phyloP scores from a whole-genome alignment of 2,113 vertebrate genomes.

The Heterotilapia buettikoferi region DNA sequence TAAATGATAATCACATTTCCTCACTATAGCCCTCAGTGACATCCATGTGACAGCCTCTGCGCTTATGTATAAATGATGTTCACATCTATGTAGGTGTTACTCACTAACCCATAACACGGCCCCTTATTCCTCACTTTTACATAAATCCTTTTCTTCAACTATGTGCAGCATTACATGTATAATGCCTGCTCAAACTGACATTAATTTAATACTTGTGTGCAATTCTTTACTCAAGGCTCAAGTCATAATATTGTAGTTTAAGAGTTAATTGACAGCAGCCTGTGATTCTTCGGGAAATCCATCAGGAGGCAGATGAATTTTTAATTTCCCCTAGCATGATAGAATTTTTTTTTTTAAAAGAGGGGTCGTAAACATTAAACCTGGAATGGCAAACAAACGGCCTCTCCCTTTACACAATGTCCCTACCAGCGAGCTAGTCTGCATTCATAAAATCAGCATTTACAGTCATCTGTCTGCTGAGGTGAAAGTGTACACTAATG shows the following conservation, averaged over 20 bases:
- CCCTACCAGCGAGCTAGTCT: neutral
- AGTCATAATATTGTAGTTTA: neutral
- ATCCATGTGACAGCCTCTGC: slow-evolving; percentile 25
- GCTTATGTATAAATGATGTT: slow-evolving; percentile 59
- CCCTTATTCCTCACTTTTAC: neutral
- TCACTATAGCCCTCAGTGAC: slow-evolving; percentile 35
- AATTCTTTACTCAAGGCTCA: neutral
- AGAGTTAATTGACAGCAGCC: slow-evolving; percentile 1
- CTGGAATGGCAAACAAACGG: neutral
- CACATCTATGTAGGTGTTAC: slow-evolving; percentile 40
- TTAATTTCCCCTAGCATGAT: slow-evolving; percentile 2
- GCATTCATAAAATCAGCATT: slow-evolving; percentile 1
- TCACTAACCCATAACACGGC: slow-evolving; percentile 6
- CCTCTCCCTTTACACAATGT: neutral
- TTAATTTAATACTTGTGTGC: neutral
- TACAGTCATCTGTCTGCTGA: slow-evolving; percentile 24
- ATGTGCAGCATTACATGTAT: neutral
- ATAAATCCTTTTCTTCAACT: slow-evolving; percentile 8
- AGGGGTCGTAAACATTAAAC: neutral
- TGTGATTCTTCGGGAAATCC: neutral
- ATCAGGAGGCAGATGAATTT: slow-evolving; percentile 7
- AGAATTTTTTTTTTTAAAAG: neutral
- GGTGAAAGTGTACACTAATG: slow-evolving; percentile 11
- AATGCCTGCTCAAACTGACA: neutral
- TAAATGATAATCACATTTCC: slow-evolving; percentile 62